These are phyloP conservation scores for Lamprologus callipterus DNA, from an alignment of 2,113 vertebrate species.

Conservation along the genomic window DNA sequence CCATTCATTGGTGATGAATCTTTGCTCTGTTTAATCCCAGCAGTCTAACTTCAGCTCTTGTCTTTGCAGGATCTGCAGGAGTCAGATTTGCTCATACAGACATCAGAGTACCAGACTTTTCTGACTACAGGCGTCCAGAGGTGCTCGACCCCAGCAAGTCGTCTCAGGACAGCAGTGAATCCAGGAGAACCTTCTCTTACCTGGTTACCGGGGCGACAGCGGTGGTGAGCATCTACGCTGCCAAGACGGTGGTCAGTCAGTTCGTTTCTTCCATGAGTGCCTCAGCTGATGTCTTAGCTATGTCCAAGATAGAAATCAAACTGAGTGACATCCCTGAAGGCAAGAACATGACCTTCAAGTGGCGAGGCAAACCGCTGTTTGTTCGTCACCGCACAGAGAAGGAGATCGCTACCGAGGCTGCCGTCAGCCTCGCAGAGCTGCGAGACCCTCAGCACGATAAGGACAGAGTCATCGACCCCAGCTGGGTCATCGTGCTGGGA, in stretches of 20 bases:
- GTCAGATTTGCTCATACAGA: slow-evolving; percentile 83
- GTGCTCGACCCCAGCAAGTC: slow-evolving; percentile 70
- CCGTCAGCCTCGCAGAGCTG: slow-evolving; percentile 75
- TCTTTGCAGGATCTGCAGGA: slow-evolving; percentile 63
- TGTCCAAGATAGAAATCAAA: slow-evolving; percentile 91
- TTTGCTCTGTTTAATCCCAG: background rate
- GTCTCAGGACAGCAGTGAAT: slow-evolving; percentile 77
- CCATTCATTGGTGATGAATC: accelerated
- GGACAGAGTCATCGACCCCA: slow-evolving; percentile 78
- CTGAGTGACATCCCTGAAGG: slow-evolving; percentile 86
- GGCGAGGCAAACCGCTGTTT: slow-evolving; percentile 89
- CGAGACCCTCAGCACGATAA: slow-evolving; percentile 85
- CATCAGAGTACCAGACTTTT: slow-evolving; percentile 82
- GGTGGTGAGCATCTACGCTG: slow-evolving; percentile 73
- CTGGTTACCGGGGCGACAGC: slow-evolving; percentile 76
- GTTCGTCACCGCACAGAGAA: slow-evolving; percentile 85
- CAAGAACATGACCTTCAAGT: slow-evolving; percentile 92
- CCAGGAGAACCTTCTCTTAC: slow-evolving; percentile 83
- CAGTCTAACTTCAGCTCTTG: background rate
- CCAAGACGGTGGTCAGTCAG: slow-evolving; percentile 82
- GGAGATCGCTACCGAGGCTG: slow-evolving; percentile 78
- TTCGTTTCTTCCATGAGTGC: slow-evolving; percentile 88
- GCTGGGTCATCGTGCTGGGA: slow-evolving; percentile 80
- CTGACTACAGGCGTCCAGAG: slow-evolving; percentile 78
- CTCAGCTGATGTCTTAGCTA: slow-evolving; percentile 85